Base-by-base conservation (phyloP, 2,113 vertebrate genomes). In the Geococcyx californianus region DNA sequence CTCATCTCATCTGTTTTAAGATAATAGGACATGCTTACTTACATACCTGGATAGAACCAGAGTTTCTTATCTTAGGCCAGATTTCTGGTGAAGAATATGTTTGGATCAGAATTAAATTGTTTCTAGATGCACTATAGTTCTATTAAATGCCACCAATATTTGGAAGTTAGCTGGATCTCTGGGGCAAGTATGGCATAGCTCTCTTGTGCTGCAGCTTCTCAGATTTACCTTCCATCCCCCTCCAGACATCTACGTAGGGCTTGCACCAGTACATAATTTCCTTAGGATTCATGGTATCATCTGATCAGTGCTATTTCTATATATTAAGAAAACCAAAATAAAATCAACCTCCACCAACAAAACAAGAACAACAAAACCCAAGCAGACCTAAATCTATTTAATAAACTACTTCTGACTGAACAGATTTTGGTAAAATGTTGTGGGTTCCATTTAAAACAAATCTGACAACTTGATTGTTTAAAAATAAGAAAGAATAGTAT, bases 381-480 rank as follows among this genome's bases (percentile, higher is more conserved):
- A 54, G 20, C 24, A 74, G 52, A 13, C 8, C 52, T 31, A 34
- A 42, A 42, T 60, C 59, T 58, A 18, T 77, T 87, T 90, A 78
- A 84, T 89, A 42, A 93, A 24, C 20, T 88, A 38, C 49, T 72
- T 63, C 44, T 70, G 52, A 56, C 55, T 77, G 75, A 84, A 40
- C 26, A 75, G 59, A 56, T 64, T 92, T 91, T 72, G 18, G 28
- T 52, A 18, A 31, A 60, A 15, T 38, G 13, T 15, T 81, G 11
- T 68, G 21, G 13, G 20, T 81, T 69, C 51, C 19, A 42, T 44
- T 86, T 69, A 34, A 77, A 94, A 64, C 25, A 87, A 89, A 62
- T 45, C 33, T 87, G 87, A 87, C 69, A 94, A 64, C 13, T 72
- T 89, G 38, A 59, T 83, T 56, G 29, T 78, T 84, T 47, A 68